Evolutionary conservation across 2,888 invertebrate species (phyloP).

Genomic region (Drosophila subsilvestris): DNA sequence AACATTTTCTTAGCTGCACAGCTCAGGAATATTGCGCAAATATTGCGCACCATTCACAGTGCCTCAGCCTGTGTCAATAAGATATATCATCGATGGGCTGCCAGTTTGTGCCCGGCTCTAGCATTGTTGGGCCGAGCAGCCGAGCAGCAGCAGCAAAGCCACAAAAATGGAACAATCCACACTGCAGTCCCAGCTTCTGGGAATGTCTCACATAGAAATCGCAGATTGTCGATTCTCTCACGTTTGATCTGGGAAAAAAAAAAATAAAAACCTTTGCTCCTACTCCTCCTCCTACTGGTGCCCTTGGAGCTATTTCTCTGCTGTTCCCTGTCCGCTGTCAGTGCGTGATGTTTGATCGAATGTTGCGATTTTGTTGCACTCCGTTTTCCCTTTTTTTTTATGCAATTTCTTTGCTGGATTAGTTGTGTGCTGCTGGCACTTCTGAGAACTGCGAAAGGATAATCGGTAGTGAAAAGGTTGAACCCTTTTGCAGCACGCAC

Average conservation of each 20-base stretch:
- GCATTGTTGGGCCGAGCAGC: constrained; percentile 39
- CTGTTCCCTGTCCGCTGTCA: constrained; percentile 2
- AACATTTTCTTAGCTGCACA: constrained; percentile 74
- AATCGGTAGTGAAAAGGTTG: constrained; percentile 29
- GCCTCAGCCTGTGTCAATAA: constrained; percentile 69
- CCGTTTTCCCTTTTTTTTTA: constrained; percentile 14
- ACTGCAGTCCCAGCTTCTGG: constrained; percentile 59
- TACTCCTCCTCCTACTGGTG: neutral
- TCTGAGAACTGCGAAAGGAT: constrained; percentile 65
- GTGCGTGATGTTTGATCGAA: constrained; percentile 70
- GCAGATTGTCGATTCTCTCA: constrained; percentile 52
- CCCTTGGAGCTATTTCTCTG: neutral
- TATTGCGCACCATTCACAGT: constrained; percentile 50
- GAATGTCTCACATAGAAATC: constrained; percentile 43
- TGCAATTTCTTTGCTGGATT: constrained; percentile 40
- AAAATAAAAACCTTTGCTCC: neutral
- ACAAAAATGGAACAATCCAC: constrained; percentile 50
- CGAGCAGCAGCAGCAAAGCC: constrained; percentile 49
- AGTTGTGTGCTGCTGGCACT: constrained; percentile 34
- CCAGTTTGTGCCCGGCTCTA: constrained; percentile 8
- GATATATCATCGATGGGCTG: constrained; percentile 49
- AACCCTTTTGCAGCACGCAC: constrained; percentile 9
- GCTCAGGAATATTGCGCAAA: constrained; percentile 74
- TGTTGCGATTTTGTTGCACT: constrained; percentile 66
- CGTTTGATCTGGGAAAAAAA: constrained; percentile 60